Evolutionary conservation across 2,113 vertebrate genomes (phyloP), one percentile per base, ranked within the genome.

Genomic region (Aepyceros melampus): DNA sequence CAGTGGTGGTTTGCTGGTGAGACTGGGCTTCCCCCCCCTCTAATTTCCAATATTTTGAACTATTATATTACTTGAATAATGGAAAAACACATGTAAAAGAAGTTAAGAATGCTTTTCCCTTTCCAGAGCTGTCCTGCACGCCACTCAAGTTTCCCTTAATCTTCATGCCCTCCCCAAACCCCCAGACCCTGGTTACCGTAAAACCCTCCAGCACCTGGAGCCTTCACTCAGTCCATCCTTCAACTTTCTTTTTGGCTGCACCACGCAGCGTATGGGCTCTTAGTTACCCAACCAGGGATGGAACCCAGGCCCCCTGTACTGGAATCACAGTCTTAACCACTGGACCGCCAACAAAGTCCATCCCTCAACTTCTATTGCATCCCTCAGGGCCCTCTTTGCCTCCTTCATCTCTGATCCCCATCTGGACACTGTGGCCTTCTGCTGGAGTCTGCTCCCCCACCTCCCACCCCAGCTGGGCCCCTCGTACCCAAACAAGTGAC

Each of bases 401-500:
- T 83, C 74, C 43, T 92, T 64, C 17, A 51, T 40, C 58, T 89
- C 60, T 4, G 13, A 29, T 23, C 78, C 53, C 17, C 19, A 33
- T 23, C 78, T 31, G 29, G 51, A 47, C 53, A 5, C 81, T 19
- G 7, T 36, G 60, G 45, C 29, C 40, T 58, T 36, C 84, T 78
- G 1, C 36, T 49, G 43, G 74, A 49, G n/a, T 62, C 15, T 29
- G 29, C 45, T 53, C 45, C 89, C 67, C 21, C 2, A 14, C 71
- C 33, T 60, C 67, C 4, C 53, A 15, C 17, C 29, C 29, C 1
- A 1, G 47, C 31, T 27, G 45, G 94, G 51, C 56, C 86, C 91
- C 82, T 92, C 89, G 1, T 99, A 99, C 99, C 99, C 99, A 99
- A 98, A 98, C 99, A 99, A 96, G 99, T 99, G 98, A 99, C 99